Conservation (phyloP, 2,888 invertebrate species). For the Fragum fragum region DNA sequence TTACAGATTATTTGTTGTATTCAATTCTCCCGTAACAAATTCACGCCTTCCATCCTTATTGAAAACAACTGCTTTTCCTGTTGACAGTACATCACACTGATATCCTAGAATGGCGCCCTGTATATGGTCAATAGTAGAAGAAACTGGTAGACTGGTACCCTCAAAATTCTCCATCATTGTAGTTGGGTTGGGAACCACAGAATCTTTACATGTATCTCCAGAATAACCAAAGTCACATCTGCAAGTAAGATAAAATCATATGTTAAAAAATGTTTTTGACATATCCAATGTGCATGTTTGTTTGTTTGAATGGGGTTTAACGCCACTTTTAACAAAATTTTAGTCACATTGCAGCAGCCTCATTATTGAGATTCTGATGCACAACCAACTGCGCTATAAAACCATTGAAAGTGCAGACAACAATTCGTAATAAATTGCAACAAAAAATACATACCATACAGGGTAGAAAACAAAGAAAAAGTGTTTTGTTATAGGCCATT, state of each 20-base stretch:
- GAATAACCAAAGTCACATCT: slow-evolving; percentile 87
- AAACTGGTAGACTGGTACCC: slow-evolving; percentile 65
- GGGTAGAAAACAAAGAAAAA: too few relatives aligned
- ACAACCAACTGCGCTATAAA: too few relatives aligned
- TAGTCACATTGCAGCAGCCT: too few relatives aligned
- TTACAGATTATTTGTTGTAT: slow-evolving; percentile 84
- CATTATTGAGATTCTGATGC: too few relatives aligned
- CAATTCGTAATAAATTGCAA: too few relatives aligned
- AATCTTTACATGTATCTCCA: slow-evolving; percentile 81
- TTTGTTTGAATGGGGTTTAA: too few relatives aligned
- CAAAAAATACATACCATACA: too few relatives aligned
- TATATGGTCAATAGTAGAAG: slow-evolving; percentile 72
- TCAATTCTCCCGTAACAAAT: slow-evolving; percentile 83
- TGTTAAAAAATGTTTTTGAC: too few relatives aligned
- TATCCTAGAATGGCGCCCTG: slow-evolving; percentile 83
- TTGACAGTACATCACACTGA: slow-evolving; percentile 85
- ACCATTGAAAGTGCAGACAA: too few relatives aligned
- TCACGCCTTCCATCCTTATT: slow-evolving; percentile 80
- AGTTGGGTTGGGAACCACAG: slow-evolving; percentile 74
- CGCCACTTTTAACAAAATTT: too few relatives aligned
- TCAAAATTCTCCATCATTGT: slow-evolving; percentile 78
- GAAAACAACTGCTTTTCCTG: slow-evolving; percentile 86
- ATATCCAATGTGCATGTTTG: too few relatives aligned
- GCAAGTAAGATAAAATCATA: slow-evolving; percentile 31
- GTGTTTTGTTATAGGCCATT: too few relatives aligned